Evolutionary conservation across 2,113 vertebrate species (phyloP).

Genomic region (Aphyosemion australe): DNA sequence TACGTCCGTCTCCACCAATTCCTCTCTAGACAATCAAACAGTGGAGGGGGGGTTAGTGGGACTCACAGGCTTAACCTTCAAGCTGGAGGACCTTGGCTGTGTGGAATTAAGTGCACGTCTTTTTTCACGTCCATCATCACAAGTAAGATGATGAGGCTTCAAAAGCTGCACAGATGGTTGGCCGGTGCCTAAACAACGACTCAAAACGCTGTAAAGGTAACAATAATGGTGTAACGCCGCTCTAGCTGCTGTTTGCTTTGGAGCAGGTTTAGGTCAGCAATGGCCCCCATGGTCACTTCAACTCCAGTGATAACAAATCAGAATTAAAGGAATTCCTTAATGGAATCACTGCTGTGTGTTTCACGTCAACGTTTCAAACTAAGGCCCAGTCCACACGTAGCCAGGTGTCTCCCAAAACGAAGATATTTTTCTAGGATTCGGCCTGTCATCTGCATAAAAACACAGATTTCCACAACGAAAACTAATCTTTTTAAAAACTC

Average conservation of each 20-base stretch:
- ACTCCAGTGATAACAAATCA: too few relatives aligned
- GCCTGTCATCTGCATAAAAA: too few relatives aligned
- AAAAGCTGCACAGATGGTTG: slow-evolving; percentile 11
- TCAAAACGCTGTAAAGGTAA: not conserved
- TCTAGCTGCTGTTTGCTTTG: not conserved
- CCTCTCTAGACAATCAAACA: slow-evolving; percentile 25
- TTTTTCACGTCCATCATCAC: slow-evolving; percentile 39
- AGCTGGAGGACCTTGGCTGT: slow-evolving; percentile 32
- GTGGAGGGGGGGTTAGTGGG: slow-evolving; percentile 9
- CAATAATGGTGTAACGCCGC: not conserved
- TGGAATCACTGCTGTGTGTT: too few relatives aligned
- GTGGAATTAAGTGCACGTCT: slow-evolving; percentile 29
- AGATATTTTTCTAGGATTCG: too few relatives aligned
- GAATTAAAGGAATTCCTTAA: too few relatives aligned
- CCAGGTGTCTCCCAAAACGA: too few relatives aligned
- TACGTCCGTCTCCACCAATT: slow-evolving; percentile 11
- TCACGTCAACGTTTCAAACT: too few relatives aligned
- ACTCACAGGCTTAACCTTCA: slow-evolving; percentile 42
- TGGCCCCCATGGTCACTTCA: too few relatives aligned
- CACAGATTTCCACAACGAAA: too few relatives aligned
- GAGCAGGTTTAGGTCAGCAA: too few relatives aligned
- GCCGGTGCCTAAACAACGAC: not conserved
- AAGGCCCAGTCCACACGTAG: too few relatives aligned
- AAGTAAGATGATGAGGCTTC: slow-evolving; percentile 24
- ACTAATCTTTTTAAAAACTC: too few relatives aligned